phyloP scores from a whole-genome alignment of 2,113 vertebrate genomes.

The Alligator sinensis region DNA sequence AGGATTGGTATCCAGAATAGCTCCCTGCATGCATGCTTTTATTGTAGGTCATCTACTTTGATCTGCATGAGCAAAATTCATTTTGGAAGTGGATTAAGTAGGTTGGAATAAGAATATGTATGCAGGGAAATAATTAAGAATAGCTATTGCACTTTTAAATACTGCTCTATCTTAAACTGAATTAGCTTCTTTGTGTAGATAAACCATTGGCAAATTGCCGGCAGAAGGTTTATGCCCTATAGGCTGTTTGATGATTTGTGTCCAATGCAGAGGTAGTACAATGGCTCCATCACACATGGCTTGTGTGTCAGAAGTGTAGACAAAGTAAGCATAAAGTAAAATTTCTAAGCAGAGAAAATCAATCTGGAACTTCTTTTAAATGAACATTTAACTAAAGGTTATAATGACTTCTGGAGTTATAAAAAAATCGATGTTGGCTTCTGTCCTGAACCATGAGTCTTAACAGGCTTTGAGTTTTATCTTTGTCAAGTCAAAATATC shows the following conservation, averaged over 20 bases:
- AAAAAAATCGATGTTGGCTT: rapidly evolving
- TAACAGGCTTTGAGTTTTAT: neutral
- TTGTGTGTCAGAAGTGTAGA: neutral
- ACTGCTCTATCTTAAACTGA: no score
- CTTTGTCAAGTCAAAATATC: neutral
- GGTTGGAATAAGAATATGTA: no score
- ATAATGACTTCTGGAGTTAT: neutral
- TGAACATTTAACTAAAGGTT: neutral
- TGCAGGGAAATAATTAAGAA: no score
- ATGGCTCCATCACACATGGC: neutral
- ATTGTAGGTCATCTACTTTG: no score
- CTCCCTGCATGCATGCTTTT: no score
- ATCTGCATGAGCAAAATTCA: no score
- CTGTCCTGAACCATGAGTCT: rapidly evolving
- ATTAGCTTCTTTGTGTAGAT: no score
- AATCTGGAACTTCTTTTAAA: neutral
- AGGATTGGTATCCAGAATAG: no score
- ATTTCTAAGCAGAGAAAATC: neutral
- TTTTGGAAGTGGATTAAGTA: no score
- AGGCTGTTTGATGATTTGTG: neutral
- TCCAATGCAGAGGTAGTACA: neutral
- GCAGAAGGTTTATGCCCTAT: neutral
- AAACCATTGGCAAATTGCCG: neutral
- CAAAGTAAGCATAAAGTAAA: neutral
- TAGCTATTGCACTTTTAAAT: no score